Evolutionary conservation across 2,888 invertebrate species (phyloP).

Genomic region (Caenorhabditis angaria): DNA sequence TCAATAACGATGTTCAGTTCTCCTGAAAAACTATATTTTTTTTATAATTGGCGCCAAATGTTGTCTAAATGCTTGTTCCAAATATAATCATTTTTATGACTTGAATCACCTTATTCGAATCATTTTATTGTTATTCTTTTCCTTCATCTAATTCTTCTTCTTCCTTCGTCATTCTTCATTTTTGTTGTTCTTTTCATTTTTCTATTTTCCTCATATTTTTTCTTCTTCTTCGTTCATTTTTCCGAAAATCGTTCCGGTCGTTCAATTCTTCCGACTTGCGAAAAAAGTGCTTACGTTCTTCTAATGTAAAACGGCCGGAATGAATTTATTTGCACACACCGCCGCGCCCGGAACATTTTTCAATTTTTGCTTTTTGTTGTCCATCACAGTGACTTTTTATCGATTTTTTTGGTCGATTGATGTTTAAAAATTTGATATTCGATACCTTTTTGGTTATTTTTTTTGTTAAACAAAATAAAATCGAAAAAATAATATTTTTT

Average conservation of each 20-base stretch:
- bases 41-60: no score
- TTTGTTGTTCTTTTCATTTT: no score
- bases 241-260: neutral
- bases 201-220: no score
- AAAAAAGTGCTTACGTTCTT: neutral
- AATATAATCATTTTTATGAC: neutral
- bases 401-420: neutral
- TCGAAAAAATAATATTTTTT: no score
- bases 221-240: neutral
- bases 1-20: no score
- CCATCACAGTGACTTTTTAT: neutral
- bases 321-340: slow-evolving; percentile 1
- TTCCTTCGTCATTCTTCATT: neutral
- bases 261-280: no score
- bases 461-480: no score
- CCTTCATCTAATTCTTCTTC: neutral
- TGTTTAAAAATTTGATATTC: no score
- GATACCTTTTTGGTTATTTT: no score
- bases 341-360: neutral
- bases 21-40: no score
- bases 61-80: neutral
- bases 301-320: neutral
- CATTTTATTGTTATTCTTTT: neutral
- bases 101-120: neutral
- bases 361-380: neutral